These are phyloP conservation scores for Caerostris darwini DNA, from an alignment of 1,140 invertebrate genomes.

Conservation along the genomic window DNA sequence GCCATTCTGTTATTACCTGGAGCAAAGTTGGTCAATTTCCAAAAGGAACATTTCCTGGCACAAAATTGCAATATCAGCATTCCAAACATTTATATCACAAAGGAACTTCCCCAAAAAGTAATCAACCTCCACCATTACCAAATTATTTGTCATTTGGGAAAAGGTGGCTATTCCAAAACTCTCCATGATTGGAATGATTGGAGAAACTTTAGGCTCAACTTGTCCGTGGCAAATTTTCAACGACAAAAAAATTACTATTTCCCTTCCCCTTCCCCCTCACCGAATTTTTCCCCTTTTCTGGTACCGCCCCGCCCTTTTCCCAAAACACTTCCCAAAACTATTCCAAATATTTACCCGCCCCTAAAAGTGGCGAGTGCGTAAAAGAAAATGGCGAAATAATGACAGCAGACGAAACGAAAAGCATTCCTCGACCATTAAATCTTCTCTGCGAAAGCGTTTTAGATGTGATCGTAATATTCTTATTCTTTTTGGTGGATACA, in stretches of 20 bases:
- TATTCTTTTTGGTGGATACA: neutral
- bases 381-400: conserved; percentile 61
- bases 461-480: conserved; percentile 52
- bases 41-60: neutral
- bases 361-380: neutral
- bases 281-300: neutral
- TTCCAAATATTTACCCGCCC: conserved; percentile 58
- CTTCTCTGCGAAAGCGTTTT: conserved; percentile 19
- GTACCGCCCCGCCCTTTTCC: neutral
- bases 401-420: neutral
- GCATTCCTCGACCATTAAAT: conserved; percentile 53
- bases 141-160: conserved; percentile 18
- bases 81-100: neutral
- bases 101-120: conserved; percentile 35
- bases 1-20: neutral
- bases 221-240: neutral
- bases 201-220: neutral
- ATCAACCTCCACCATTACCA: neutral
- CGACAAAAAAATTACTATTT: conserved; percentile 32
- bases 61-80: conserved; percentile 42
- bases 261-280: neutral
- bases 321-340: conserved; percentile 28
- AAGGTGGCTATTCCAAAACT: neutral
- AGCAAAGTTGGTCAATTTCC: neutral
- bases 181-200: neutral